A percentile compares a stretch with the other conserved stretches of the same genome.
Evolutionary conservation across 2,113 vertebrate species (phyloP).

Genomic region (Megaptera novaeangliae): DNA sequence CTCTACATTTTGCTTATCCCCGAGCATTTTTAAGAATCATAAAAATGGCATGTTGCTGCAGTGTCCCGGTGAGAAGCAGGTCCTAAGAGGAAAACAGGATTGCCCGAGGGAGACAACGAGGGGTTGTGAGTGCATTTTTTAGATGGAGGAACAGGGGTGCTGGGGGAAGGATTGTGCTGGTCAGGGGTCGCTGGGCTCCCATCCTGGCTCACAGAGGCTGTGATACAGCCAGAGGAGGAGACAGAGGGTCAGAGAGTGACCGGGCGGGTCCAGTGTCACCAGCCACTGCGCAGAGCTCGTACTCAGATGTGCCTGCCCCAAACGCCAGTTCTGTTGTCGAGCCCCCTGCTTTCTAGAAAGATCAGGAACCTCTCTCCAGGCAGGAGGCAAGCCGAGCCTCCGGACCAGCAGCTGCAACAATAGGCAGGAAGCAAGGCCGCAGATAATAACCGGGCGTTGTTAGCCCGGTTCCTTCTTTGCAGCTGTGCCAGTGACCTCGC

Average conservation of each 20-base stretch:
- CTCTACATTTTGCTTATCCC: neutral
- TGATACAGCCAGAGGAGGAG: neutral
- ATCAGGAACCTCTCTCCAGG: neutral
- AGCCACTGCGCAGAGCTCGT: accelerated
- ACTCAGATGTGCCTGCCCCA: neutral
- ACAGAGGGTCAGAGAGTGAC: neutral
- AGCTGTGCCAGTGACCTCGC: constrained; percentile 60
- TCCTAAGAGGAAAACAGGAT: neutral
- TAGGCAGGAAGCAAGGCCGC: neutral
- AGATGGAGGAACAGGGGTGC: neutral
- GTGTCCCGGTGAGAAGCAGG: accelerated
- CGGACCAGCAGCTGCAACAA: neutral
- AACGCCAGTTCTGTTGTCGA: neutral
- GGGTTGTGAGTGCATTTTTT: accelerated
- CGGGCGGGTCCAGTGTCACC: accelerated
- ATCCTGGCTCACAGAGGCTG: accelerated
- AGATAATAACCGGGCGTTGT: neutral
- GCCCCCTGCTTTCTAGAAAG: neutral
- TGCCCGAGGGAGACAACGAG: accelerated
- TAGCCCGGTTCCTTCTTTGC: constrained; percentile 6
- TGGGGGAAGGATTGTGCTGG: accelerated
- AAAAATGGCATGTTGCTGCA: accelerated
- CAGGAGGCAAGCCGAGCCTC: neutral
- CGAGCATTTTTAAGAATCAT: no score
- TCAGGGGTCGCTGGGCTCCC: neutral